Evolutionary conservation across 2,797 vertebrate genomes (phyloP).

Genomic region (Prunella strophiata): DNA sequence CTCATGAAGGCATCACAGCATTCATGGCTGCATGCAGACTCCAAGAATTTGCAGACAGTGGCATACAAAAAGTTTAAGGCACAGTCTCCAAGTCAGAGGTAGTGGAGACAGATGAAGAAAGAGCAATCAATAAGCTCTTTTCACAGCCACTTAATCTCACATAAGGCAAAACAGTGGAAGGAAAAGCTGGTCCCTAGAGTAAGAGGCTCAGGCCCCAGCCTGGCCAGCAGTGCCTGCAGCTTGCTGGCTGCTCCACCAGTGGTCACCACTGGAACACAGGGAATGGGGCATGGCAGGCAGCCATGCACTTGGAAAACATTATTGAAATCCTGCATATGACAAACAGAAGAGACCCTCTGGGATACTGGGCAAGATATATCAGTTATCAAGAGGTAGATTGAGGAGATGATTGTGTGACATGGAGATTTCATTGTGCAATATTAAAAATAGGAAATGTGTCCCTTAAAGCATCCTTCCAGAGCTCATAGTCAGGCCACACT

Average conservation of each 20-base stretch:
- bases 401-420: background rate
- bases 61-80: background rate
- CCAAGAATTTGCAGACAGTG: background rate
- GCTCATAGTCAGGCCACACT: background rate
- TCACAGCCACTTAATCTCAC: background rate
- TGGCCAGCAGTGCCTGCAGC: background rate
- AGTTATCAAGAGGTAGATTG: background rate
- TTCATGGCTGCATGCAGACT: background rate
- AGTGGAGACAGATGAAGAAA: background rate
- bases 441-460: background rate
- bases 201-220: background rate
- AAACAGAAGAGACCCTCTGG: background rate
- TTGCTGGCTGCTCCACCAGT: background rate
- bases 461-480: conserved; percentile 21
- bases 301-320: background rate
- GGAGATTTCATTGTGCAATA: conserved; percentile 2
- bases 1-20: background rate
- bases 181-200: background rate
- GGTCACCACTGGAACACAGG: background rate
- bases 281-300: background rate
- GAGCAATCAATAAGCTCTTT: background rate
- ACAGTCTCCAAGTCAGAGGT: background rate
- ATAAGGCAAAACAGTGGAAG: background rate
- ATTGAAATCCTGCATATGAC: background rate
- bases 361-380: background rate